phyloP scores from a whole-genome alignment of 2,797 vertebrate species.

The Melanotaenia maccullochi region DNA sequence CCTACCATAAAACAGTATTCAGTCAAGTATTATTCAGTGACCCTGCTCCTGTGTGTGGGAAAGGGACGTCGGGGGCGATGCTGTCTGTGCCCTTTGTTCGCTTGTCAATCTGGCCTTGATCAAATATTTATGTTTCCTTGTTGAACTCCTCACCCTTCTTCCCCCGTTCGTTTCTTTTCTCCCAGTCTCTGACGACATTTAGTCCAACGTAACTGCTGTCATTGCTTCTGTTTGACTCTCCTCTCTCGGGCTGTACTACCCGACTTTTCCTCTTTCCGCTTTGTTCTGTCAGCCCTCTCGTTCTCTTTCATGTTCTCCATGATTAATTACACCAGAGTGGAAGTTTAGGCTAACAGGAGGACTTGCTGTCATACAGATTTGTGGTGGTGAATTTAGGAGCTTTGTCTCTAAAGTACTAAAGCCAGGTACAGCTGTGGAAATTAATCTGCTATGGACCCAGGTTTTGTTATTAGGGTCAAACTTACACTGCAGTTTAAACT shows the following conservation, averaged over 20 bases:
- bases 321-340: slow-evolving; percentile 64
- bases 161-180: slow-evolving; percentile 58
- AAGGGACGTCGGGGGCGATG: slow-evolving; percentile 45
- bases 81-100: slow-evolving; percentile 76
- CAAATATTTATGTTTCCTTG: slow-evolving; percentile 84
- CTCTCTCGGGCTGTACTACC: slow-evolving; percentile 20
- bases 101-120: slow-evolving; percentile 81
- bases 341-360: slow-evolving; percentile 51
- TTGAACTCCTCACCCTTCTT: slow-evolving; percentile 80
- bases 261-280: slow-evolving; percentile 69
- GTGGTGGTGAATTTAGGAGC: slow-evolving; percentile 34
- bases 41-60: slow-evolving; percentile 61
- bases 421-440: slow-evolving; percentile 14
- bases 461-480: neutral
- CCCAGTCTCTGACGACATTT: slow-evolving; percentile 72
- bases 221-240: slow-evolving; percentile 38
- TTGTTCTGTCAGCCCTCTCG: slow-evolving; percentile 59
- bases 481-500: too few species aligned
- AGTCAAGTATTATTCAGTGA: slow-evolving; percentile 4
- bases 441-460: neutral
- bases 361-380: slow-evolving; percentile 43
- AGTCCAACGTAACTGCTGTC: slow-evolving; percentile 44
- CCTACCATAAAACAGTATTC: neutral
- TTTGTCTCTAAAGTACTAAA: slow-evolving; percentile 34
- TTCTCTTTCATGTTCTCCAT: slow-evolving; percentile 66